Base-by-base conservation (phyloP, 2,888 invertebrate species). In the Scaptomyza parva region DNA sequence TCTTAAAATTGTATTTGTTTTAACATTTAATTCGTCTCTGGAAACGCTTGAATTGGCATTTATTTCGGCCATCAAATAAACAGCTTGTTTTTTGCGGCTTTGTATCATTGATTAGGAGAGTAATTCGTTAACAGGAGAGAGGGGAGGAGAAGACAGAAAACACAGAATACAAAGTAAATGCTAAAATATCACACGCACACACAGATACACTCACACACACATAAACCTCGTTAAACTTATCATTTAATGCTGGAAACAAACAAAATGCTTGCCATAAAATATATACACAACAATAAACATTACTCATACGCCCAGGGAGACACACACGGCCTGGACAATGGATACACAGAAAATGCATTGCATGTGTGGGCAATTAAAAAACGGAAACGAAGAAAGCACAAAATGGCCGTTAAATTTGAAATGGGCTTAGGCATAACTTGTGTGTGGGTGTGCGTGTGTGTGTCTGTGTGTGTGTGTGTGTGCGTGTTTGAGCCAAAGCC, bases 361-460 rank as follows among this genome's bases (percentile, higher is more conserved):
- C 59, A 67, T 77, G 78, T 61, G 76, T 54, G 62, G 59, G 73
- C 78, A 75, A 78, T 75, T 77, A 78, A 78, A 77, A 74, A 55
- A 60, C 8, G 51, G 50, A 62, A 52, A 30, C 8, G 39, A 66
- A 39, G 72, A 51, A 57, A 43, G 35, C 55, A 63, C 71, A 44
- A 70, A 76, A 73, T 57, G 66, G 75, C 70, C 58, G 75, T 76
- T 76, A 76, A 78, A 78, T 78, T 76, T 78, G 65, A 76, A 76
- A 76, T 76, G 78, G 76, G 58, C 50, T 47, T 41, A 7, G 24
- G 7, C 57, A 47, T 20, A 69, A 28, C 40, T 18, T 1, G n/a
- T n/a, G n/a, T n/a, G n/a, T n/a, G n/a, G n/a, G n/a, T 26, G 24
- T 26, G 24, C 24, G 33, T 33, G n/a, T 35, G 35, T 35, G 5